Percentiles rank a stretch among this genome's conserved stretches.
These are phyloP conservation scores for Hipposideros larvatus DNA, from an alignment of 2,797 vertebrate species.

Conservation along the genomic window DNA sequence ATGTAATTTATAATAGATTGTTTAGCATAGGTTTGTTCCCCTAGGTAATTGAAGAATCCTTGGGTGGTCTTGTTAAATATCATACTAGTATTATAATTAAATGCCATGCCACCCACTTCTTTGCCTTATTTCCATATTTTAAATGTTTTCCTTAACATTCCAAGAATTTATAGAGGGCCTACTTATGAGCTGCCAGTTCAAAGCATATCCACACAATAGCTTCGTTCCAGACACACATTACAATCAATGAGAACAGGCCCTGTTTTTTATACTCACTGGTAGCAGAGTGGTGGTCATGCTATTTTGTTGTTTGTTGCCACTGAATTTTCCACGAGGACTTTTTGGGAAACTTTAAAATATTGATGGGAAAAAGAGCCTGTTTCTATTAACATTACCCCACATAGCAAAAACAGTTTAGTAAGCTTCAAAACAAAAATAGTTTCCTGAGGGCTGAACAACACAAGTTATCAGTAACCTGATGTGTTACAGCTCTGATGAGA, in stretches of 20 bases:
- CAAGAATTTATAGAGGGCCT: background rate
- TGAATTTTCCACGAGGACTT: slow-evolving; percentile 35
- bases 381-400: slow-evolving; percentile 31
- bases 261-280: background rate
- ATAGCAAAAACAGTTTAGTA: slow-evolving; percentile 61
- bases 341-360: slow-evolving; percentile 50
- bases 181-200: background rate
- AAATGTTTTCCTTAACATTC: background rate
- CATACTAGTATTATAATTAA: background rate
- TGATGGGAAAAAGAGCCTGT: background rate
- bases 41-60: background rate
- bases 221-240: background rate
- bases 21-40: background rate
- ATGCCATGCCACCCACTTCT: background rate
- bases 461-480: background rate
- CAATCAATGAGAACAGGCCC: background rate
- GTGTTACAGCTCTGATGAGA: background rate
- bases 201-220: background rate
- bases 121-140: background rate
- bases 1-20: background rate
- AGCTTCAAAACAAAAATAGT: slow-evolving; percentile 81
- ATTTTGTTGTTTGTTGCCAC: slow-evolving; percentile 31
- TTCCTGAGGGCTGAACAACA: slow-evolving; percentile 59
- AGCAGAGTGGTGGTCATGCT: background rate
- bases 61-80: background rate